A percentile compares a stretch with the other conserved stretches of the same genome.
These are phyloP conservation scores for Antedon mediterranea DNA, from an alignment of 53 echinoderm and acorn worm genomes.

Conservation along the genomic window DNA sequence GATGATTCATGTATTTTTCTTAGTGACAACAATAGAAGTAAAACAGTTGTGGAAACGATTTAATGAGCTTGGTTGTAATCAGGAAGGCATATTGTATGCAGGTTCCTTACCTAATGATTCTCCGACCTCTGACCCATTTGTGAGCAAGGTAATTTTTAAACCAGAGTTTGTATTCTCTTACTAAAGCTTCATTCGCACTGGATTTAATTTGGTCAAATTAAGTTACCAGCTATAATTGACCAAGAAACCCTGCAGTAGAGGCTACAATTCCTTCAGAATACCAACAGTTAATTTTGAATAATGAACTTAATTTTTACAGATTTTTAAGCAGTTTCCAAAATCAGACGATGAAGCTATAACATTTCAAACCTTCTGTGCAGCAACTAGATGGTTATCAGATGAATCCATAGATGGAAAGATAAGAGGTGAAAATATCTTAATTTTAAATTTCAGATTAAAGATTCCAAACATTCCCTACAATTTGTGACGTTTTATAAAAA, in stretches of 20 bases:
- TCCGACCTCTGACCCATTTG: not conserved
- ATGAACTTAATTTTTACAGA: constrained; percentile 8
- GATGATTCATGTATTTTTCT: too few species aligned
- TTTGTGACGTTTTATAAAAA: too few species aligned
- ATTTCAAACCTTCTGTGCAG: constrained; percentile 76
- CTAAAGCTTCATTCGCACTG: too few species aligned
- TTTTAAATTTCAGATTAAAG: too few species aligned
- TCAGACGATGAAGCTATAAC: constrained; percentile 29
- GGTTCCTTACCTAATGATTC: not conserved
- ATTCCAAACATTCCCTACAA: too few species aligned
- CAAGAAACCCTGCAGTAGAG: too few species aligned
- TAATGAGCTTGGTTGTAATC: constrained; percentile 30
- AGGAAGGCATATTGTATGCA: constrained; percentile 19
- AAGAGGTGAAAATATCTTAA: constrained; percentile 35
- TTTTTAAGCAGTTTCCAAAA: constrained; percentile 38
- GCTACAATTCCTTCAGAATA: too few species aligned
- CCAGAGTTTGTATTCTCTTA: not conserved
- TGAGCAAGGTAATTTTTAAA: constrained; percentile 16
- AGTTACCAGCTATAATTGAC: too few species aligned
- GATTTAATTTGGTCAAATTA: too few species aligned
- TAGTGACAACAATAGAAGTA: constrained; percentile 36
- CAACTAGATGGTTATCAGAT: constrained; percentile 57
- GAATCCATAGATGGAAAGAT: constrained; percentile 39
- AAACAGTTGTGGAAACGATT: constrained; percentile 37
- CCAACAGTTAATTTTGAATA: too few species aligned